Evolutionary conservation across 2,888 invertebrate genomes (phyloP), one percentile per base, ranked within the genome.

Genomic region (Steinernema hermaphroditum): DNA sequence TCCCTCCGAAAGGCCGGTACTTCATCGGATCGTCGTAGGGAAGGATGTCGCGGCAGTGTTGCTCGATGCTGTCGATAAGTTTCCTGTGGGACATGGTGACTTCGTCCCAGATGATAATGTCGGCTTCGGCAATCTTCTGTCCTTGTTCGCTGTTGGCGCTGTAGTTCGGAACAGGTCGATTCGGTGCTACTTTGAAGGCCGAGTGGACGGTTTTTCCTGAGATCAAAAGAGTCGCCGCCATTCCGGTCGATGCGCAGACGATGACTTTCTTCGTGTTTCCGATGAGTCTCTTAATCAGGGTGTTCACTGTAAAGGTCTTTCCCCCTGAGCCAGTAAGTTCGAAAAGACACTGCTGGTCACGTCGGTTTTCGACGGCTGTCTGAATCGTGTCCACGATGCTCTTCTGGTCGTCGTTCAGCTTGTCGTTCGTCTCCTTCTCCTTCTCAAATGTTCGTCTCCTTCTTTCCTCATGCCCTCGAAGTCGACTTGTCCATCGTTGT

Each of bases 1-100:
- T 69, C 8, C 69, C 69, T 12, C 69, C 69, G 37, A 69, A 69
- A 14, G 41, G 69, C 68, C 14, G 12, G 29, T 16, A 29, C 29
- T 62, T 62, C 12, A 24, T 62, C 29, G 29, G 24, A 6, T 49
- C 49, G 49, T 49, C 19, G 49, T n/a, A n/a, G 9, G 14, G 6
- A 19, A 19, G 19, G 6, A 49, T 19, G 19, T 49, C 49, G 6
- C 49, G 49, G 49, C 49, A 49, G 19, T 49, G 49, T 6, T 19
- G 12, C 9, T 49, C 49, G 12, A 49, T 49, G 12, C 12, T 6
- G 6, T 49, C 19, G 19, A 49, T 49, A 6, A 49, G 49, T 19
- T 49, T 49, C 6, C 49, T n/a, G n/a, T n/a, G n/a, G n/a, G n/a
- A n/a, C n/a, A n/a, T n/a, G n/a, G n/a, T n/a, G n/a, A n/a, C n/a